phyloP scores from a whole-genome alignment of 2,888 invertebrate genomes.

The Cantharis nigra region DNA sequence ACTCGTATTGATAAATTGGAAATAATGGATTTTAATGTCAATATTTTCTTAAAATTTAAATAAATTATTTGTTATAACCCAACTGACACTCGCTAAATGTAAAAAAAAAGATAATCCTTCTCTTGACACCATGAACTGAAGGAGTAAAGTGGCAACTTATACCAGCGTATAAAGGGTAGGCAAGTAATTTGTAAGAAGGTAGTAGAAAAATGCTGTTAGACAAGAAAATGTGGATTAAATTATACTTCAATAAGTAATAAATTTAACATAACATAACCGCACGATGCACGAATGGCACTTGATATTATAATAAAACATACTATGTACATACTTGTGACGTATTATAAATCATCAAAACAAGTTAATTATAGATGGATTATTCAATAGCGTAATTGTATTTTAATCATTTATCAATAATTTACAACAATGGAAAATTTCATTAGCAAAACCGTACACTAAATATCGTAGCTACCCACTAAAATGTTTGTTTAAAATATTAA shows the following conservation, averaged over 20 bases:
- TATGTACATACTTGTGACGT: neutral
- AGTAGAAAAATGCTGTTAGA: too few species aligned
- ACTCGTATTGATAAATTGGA: neutral
- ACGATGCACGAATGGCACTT: neutral
- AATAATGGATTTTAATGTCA: neutral
- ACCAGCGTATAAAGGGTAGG: too few species aligned
- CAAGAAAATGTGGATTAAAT: too few species aligned
- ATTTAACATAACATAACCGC: too few species aligned
- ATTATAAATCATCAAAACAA: neutral
- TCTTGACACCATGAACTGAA: too few species aligned
- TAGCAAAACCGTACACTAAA: neutral
- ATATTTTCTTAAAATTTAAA: neutral
- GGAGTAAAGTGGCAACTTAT: too few species aligned
- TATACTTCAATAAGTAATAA: too few species aligned
- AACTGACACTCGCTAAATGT: too few species aligned
- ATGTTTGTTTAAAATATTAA: neutral
- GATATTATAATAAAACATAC: neutral
- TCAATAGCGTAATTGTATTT: neutral
- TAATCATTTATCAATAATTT: neutral
- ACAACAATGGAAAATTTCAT: neutral
- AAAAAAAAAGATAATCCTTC: too few species aligned
- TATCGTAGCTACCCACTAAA: neutral
- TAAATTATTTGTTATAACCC: neutral
- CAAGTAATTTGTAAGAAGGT: too few species aligned
- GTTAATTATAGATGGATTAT: neutral